A percentile compares a stretch with the other conserved stretches of the same genome.
These are phyloP conservation scores for Colaptes auratus DNA, from an alignment of 2,113 vertebrate species.

Conservation along the genomic window DNA sequence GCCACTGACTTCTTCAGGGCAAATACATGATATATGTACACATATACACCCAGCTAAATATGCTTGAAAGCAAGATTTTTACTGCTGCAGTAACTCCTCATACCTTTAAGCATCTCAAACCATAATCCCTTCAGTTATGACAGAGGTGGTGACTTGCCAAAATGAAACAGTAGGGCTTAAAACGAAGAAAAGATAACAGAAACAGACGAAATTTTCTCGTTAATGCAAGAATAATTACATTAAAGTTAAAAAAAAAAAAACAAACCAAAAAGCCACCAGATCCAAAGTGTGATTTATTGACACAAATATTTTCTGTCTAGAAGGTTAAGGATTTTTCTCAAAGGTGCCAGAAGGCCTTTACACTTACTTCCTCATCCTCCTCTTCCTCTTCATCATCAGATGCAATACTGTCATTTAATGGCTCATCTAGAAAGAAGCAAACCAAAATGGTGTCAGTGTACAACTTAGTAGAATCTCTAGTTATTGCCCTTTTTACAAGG, in stretches of 20 bases:
- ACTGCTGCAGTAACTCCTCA: background rate
- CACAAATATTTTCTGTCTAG: background rate
- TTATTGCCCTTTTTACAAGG: background rate
- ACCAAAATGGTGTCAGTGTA: background rate
- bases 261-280: background rate
- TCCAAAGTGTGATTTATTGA: background rate
- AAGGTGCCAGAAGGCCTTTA: background rate
- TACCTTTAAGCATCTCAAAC: background rate
- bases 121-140: background rate
- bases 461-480: background rate
- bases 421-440: slow-evolving; percentile 77
- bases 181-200: background rate
- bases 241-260: background rate
- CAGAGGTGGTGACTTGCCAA: background rate
- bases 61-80: background rate
- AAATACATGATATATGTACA: background rate
- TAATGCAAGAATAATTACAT: background rate
- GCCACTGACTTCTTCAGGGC: background rate
- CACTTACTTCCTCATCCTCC: slow-evolving; percentile 86
- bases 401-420: slow-evolving; percentile 76
- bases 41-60: background rate
- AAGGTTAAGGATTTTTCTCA: background rate
- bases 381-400: slow-evolving; percentile 95
- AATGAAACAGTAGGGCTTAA: background rate
- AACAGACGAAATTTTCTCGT: background rate